phyloP scores from a whole-genome alignment of 2,888 invertebrate genomes.

The Orthosia gracilis region DNA sequence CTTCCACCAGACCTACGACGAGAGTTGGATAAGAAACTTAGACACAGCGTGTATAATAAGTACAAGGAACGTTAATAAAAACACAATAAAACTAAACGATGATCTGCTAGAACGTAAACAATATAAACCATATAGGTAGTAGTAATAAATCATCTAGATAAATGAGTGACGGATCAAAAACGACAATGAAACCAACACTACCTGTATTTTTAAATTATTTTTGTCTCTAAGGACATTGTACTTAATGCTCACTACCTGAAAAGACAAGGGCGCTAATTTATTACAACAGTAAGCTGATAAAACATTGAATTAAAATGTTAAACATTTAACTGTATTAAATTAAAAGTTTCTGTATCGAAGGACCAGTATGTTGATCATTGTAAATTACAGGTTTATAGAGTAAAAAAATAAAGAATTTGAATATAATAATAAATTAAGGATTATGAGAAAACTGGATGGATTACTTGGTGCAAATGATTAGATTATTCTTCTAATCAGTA shows the following conservation, averaged over 20 bases:
- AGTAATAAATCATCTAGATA: slow-evolving; percentile 41
- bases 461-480: slow-evolving; percentile 25
- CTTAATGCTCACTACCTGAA: slow-evolving; percentile 58
- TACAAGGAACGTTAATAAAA: too few relatives aligned
- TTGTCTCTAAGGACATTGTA: slow-evolving; percentile 45
- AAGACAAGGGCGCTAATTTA: slow-evolving; percentile 61
- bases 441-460: slow-evolving; percentile 29
- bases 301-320: slow-evolving; percentile 25
- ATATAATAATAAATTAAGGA: slow-evolving; percentile 46
- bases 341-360: slow-evolving; percentile 33
- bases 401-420: slow-evolving; percentile 24
- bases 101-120: slow-evolving; percentile 14
- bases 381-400: slow-evolving; percentile 29
- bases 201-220: slow-evolving; percentile 50
- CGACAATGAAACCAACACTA: slow-evolving; percentile 42
- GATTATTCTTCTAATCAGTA: slow-evolving; percentile 14
- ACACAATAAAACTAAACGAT: too few relatives aligned
- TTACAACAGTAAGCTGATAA: slow-evolving; percentile 47
- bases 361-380: slow-evolving; percentile 44
- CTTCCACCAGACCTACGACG: too few relatives aligned
- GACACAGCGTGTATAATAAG: too few relatives aligned
- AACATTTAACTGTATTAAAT: slow-evolving; percentile 36
- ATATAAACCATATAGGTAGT: slow-evolving; percentile 7
- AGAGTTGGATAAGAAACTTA: too few relatives aligned
- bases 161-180: slow-evolving; percentile 33